phyloP scores from a whole-genome alignment of 1,140 invertebrate genomes.

The Pseudobourletiella spinata region DNA sequence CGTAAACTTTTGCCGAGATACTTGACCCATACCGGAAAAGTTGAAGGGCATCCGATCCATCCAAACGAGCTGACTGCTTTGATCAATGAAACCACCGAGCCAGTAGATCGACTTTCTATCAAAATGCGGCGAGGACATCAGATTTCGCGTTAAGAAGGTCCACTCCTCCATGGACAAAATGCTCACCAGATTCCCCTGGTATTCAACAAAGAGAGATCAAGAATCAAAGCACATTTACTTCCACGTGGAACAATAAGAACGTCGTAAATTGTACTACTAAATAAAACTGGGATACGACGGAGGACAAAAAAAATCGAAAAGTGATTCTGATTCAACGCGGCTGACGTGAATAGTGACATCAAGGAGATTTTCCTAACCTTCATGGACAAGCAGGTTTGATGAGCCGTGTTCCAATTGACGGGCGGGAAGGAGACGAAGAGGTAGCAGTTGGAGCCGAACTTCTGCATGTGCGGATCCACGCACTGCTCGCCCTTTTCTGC shows the following conservation, averaged over 20 bases:
- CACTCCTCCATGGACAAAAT: conserved; percentile 54
- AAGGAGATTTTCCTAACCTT: conserved; percentile 41
- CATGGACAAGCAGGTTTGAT: conserved; percentile 58
- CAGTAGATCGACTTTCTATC: conserved; percentile 58
- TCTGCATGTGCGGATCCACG: conserved; percentile 52
- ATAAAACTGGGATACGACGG: not conserved
- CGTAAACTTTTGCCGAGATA: not conserved
- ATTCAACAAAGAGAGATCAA: too few relatives aligned
- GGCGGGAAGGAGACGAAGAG: conserved; percentile 60
- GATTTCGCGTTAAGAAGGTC: conserved; percentile 52
- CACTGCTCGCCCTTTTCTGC: conserved; percentile 47
- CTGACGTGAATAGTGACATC: not conserved
- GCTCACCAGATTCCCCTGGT: conserved; percentile 47
- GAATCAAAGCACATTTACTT: too few relatives aligned
- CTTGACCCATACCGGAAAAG: conserved; percentile 47
- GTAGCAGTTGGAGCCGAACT: conserved; percentile 59
- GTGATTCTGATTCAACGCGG: not conserved
- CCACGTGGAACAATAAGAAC: not conserved
- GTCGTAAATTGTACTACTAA: not conserved
- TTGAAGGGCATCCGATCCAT: conserved; percentile 49
- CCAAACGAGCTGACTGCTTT: conserved; percentile 46
- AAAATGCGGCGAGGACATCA: conserved; percentile 56
- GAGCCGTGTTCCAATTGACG: conserved; percentile 61
- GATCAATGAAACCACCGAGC: conserved; percentile 47
- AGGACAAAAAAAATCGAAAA: not conserved